phyloP scores from a whole-genome alignment of 2,797 vertebrate genomes.

The Spondyliosoma cantharus region DNA sequence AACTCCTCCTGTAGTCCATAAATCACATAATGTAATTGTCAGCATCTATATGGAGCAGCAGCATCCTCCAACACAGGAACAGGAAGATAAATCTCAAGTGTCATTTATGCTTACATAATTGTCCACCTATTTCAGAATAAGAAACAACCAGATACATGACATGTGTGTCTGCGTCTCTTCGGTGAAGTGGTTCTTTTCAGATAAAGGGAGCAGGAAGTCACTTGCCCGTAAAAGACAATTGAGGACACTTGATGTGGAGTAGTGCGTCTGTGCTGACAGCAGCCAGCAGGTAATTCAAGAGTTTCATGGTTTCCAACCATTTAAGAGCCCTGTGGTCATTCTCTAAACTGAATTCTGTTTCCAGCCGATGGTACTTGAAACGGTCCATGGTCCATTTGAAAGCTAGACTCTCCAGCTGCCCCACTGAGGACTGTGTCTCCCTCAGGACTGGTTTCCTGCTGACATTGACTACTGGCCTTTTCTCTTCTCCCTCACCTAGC shows the following conservation, averaged over 20 bases:
- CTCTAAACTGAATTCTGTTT: constrained; percentile 53
- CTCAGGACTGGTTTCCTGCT: constrained; percentile 63
- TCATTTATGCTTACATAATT: constrained; percentile 23
- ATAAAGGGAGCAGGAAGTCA: constrained; percentile 19
- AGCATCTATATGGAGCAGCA: constrained; percentile 39
- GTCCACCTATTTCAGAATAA: constrained; percentile 13
- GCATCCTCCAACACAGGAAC: constrained; percentile 27
- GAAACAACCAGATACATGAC: constrained; percentile 17
- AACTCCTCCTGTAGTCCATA: constrained; percentile 38
- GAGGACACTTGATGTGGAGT: constrained; percentile 50
- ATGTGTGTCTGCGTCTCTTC: not conserved
- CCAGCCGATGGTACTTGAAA: constrained; percentile 59
- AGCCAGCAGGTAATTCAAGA: constrained; percentile 64
- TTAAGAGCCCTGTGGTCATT: constrained; percentile 60
- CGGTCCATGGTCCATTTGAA: constrained; percentile 66
- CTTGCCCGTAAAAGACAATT: constrained; percentile 19
- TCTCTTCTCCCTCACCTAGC: constrained; percentile 63
- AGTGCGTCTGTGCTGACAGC: constrained; percentile 48
- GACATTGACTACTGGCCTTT: constrained; percentile 61
- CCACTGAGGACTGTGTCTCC: constrained; percentile 46
- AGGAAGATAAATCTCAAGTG: constrained; percentile 28
- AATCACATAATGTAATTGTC: constrained; percentile 47
- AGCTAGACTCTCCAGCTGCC: constrained; percentile 55
- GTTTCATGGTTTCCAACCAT: constrained; percentile 56
- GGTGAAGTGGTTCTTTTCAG: not conserved